Conservation (phyloP, 2,113 vertebrate species). For the Psilopsiagon aurifrons region DNA sequence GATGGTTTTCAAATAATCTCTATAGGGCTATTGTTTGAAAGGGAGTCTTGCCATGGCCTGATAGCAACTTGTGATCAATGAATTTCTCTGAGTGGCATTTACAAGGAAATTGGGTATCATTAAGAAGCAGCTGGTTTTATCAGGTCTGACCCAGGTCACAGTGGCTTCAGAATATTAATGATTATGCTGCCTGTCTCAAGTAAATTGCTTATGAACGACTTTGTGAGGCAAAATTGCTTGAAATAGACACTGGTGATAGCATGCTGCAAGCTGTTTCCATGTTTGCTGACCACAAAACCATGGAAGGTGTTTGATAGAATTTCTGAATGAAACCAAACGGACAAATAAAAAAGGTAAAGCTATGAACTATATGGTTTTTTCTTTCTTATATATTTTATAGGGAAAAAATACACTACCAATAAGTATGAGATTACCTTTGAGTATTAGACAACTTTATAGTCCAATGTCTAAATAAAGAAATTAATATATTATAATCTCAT, state of each 20-base stretch:
- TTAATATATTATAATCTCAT: background rate
- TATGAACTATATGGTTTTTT: background rate
- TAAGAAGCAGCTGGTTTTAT: conserved; percentile 38
- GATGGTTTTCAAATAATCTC: conserved; percentile 11
- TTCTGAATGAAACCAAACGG: background rate
- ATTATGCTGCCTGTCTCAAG: background rate
- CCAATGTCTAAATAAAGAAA: background rate
- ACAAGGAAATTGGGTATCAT: conserved; percentile 20
- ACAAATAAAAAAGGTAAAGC: background rate
- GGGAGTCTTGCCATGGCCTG: background rate
- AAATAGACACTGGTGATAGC: background rate
- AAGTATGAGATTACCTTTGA: background rate
- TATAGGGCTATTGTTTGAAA: background rate
- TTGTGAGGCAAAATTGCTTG: background rate
- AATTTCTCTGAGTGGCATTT: conserved; percentile 40
- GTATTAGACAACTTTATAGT: background rate
- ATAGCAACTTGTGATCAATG: conserved; percentile 48
- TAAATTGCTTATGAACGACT: conserved; percentile 36
- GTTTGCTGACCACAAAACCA: background rate
- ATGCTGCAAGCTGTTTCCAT: background rate
- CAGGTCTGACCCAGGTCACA: background rate
- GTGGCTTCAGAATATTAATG: background rate
- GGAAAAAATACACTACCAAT: background rate
- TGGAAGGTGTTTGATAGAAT: background rate
- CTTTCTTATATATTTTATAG: background rate